Evolutionary conservation across 2,797 vertebrate species (phyloP), one percentile per base, ranked within the genome.

Genomic region (Hydrocynus forskahlii): DNA sequence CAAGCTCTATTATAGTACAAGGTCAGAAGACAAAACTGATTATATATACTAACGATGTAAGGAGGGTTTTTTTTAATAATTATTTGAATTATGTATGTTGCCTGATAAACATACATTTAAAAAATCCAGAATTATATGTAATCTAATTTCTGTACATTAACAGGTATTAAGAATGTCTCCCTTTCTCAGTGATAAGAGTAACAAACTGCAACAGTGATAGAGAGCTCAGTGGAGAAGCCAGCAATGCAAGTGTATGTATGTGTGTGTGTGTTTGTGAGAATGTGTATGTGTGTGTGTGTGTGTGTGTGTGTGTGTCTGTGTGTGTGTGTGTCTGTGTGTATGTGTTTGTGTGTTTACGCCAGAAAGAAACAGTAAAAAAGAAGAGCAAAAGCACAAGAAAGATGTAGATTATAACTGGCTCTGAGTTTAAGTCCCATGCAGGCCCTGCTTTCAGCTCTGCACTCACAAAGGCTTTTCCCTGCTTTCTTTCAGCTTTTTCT

Each of bases 401-500:
- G 23, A 70, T 6, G 29, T 23, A 78, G 54, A 72, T 23, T 45
- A 71, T 45, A 79, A 80, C 48, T 76, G 75, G 35, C 81, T 75
- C 13, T 81, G 35, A 1, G 45, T 19, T 35, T 19, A 80, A 78
- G 52, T 40, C n/a, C 21, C 7, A 4, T 60, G 81, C 50, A 23
- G 78, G 70, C 68, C 64, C 81, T 84, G 78, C 67, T 74, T 89
- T 88, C 70, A 88, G 75, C 71, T 63, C 72, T 82, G 74, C 82
- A 82, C 88, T 91, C 80, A 89, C 86, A 76, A 54, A 43, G 77
- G 69, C 76, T 87, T 88, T 89, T 85, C 69, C 66, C 85, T 84
- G 89, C 87, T 87, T 90, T 89, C 86, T 87, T 91, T 93, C 81
- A 81, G 40, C 60, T 25, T 62, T 62, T 25, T 16, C 29, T 52